Percentiles rank a stretch among this genome's conserved stretches.
Evolutionary conservation across 2,888 invertebrate species (phyloP).

Genomic region (Agrochola lota): DNA sequence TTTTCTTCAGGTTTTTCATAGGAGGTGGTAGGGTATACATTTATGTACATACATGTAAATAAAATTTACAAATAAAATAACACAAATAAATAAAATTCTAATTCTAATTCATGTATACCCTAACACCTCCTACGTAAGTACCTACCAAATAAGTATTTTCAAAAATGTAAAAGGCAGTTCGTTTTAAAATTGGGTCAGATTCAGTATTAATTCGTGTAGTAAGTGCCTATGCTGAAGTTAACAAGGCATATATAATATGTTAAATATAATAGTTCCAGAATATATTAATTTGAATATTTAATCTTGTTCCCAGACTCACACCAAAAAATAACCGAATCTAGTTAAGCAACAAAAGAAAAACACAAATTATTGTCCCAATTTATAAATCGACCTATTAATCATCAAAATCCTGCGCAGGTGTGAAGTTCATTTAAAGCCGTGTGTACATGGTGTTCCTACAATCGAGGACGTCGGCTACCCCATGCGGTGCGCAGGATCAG

Average conservation of each 20-base stretch:
- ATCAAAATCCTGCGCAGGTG: slow-evolving; percentile 60
- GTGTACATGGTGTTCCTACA: slow-evolving; percentile 69
- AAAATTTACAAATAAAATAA: too few relatives aligned
- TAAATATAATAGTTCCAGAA: neutral
- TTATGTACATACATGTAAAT: too few relatives aligned
- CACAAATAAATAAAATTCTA: too few relatives aligned
- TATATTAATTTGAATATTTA: neutral
- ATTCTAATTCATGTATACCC: too few relatives aligned
- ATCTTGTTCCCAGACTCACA: neutral
- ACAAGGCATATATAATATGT: neutral
- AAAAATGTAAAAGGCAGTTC: neutral
- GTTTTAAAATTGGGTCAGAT: neutral
- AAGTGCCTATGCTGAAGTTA: too few relatives aligned
- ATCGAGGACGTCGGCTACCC: slow-evolving; percentile 72
- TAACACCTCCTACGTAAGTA: too few relatives aligned
- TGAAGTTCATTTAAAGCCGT: slow-evolving; percentile 54
- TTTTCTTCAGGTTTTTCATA: neutral
- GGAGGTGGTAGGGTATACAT: too few relatives aligned
- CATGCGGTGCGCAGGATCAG: slow-evolving; percentile 78
- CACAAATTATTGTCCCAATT: slow-evolving; percentile 24
- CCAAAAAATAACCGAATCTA: neutral
- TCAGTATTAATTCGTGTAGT: neutral
- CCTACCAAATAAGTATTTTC: neutral
- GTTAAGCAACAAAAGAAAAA: slow-evolving; percentile 17
- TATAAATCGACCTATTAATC: slow-evolving; percentile 48